phyloP scores from a whole-genome alignment of 2,113 vertebrate species.

The Rhinoderma darwinii region DNA sequence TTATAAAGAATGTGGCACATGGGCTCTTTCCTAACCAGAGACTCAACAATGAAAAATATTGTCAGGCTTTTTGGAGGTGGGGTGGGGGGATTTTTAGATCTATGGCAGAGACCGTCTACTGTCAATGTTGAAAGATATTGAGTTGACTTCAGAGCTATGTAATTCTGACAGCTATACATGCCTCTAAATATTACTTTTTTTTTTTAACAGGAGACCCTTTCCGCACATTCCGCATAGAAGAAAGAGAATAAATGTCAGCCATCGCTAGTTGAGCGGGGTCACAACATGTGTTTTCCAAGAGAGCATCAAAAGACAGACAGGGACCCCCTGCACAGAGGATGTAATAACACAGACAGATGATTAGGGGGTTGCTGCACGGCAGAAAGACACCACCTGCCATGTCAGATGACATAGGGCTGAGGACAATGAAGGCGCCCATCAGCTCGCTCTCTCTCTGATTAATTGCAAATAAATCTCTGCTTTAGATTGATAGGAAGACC shows the following conservation, averaged over 20 bases:
- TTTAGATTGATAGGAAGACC: not conserved
- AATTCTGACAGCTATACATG: not conserved
- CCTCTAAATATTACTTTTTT: not conserved
- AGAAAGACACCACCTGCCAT: conserved; percentile 31
- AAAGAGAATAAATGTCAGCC: conserved; percentile 8
- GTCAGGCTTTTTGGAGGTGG: too few relatives aligned
- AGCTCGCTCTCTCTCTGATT: not conserved
- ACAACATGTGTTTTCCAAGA: conserved; percentile 13
- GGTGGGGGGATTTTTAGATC: not conserved
- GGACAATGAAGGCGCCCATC: not conserved
- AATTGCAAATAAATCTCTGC: not conserved
- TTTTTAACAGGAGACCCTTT: not conserved
- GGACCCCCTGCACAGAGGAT: conserved; percentile 4
- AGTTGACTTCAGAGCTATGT: not conserved
- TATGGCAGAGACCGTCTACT: not conserved
- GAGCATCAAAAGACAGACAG: conserved; percentile 28
- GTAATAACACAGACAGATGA: conserved; percentile 32
- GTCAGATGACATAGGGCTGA: not conserved
- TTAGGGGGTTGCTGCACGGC: not conserved
- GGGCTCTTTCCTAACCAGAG: too few relatives aligned
- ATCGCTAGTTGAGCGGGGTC: not conserved
- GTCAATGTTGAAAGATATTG: not conserved
- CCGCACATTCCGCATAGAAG: not conserved
- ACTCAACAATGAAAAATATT: too few relatives aligned
- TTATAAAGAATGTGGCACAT: not conserved